Percentiles rank a stretch among this genome's conserved stretches.
phyloP scores from a whole-genome alignment of 1,140 invertebrate genomes.

The Pollicipes pollicipes region DNA sequence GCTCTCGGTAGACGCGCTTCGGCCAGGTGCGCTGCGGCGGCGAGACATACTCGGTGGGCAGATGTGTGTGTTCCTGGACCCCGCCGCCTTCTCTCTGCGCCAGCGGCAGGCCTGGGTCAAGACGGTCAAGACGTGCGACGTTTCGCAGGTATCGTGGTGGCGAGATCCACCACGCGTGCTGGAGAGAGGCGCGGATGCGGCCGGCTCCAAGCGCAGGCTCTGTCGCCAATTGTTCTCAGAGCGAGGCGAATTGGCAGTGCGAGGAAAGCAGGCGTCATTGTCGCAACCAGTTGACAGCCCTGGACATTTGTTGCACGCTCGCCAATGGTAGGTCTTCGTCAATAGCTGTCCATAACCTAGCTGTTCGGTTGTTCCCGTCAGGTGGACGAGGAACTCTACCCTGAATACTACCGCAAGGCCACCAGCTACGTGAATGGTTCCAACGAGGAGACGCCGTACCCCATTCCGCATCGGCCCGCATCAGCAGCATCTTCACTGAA shows the following conservation, averaged over 20 bases:
- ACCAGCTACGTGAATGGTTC: slow-evolving; percentile 48
- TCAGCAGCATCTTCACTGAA: slow-evolving; percentile 38
- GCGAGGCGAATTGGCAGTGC: no score
- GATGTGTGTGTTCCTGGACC: slow-evolving; percentile 49
- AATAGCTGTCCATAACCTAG: no score
- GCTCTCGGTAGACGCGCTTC: slow-evolving; percentile 21
- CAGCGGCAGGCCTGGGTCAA: neutral
- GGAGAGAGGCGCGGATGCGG: no score
- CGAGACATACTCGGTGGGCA: slow-evolving; percentile 44
- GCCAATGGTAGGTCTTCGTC: no score
- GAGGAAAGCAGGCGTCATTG: no score
- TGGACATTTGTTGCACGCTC: no score
- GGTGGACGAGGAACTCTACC: slow-evolving; percentile 51
- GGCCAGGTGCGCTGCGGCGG: slow-evolving; percentile 29
- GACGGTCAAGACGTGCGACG: slow-evolving; percentile 18
- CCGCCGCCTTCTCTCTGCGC: slow-evolving; percentile 44
- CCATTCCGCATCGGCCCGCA: slow-evolving; percentile 54
- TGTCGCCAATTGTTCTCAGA: no score
- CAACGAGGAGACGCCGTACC: slow-evolving; percentile 48
- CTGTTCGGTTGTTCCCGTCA: no score
- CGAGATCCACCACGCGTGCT: no score
- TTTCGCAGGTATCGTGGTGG: slow-evolving; percentile 17
- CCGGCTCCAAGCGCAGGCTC: no score
- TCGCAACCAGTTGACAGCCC: no score
- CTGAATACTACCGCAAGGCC: slow-evolving; percentile 56